phyloP scores from a whole-genome alignment of 92 coral and sea anemone genomes.

The Nematostella vectensis region DNA sequence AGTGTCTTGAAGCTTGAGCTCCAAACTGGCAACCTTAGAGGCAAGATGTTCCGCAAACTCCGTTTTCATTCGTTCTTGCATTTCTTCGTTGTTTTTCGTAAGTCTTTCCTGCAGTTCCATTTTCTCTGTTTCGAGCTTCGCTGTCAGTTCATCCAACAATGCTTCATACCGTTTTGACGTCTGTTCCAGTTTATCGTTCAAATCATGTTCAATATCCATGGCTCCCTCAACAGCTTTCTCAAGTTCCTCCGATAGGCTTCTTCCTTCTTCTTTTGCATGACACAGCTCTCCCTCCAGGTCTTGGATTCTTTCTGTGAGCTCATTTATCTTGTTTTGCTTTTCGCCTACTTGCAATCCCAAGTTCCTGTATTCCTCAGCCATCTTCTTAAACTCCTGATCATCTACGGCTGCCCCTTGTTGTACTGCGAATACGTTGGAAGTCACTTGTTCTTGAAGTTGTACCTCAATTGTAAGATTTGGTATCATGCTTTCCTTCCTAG shows the following conservation, averaged over 20 bases:
- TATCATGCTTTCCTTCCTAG: too few relatives aligned
- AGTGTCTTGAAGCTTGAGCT: constrained; percentile 36
- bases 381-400: constrained; percentile 17
- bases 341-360: constrained; percentile 14
- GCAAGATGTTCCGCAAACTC: constrained; percentile 44
- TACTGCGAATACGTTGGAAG: not conserved
- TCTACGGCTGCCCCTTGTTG: constrained; percentile 6
- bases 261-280: constrained; percentile 15
- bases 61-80: constrained; percentile 45
- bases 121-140: constrained; percentile 40
- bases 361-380: constrained; percentile 28
- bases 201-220: constrained; percentile 17
- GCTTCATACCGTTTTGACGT: constrained; percentile 36
- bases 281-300: constrained; percentile 33
- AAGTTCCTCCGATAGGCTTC: constrained; percentile 24
- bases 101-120: constrained; percentile 42
- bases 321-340: constrained; percentile 38
- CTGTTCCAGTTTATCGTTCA: constrained; percentile 25
- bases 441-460: constrained; percentile 13
- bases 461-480: constrained; percentile 24
- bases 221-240: constrained; percentile 33
- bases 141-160: constrained; percentile 29
- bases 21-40: constrained; percentile 32
- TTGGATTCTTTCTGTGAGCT: constrained; percentile 28
- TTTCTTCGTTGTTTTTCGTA: constrained; percentile 43